phyloP scores from a whole-genome alignment of 2,888 invertebrate species.

The Gerosis bhagava region DNA sequence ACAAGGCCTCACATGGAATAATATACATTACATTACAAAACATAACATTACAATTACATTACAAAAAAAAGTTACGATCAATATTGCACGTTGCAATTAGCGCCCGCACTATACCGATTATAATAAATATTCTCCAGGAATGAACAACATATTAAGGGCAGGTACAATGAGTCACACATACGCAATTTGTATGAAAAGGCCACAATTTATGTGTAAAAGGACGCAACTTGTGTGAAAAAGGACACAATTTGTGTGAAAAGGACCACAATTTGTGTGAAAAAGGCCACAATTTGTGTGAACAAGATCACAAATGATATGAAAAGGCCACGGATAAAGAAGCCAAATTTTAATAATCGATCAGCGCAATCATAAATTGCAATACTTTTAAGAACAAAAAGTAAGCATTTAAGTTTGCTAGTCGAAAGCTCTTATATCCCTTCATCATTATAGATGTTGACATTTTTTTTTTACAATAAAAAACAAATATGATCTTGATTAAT shows the following conservation, averaged over 20 bases:
- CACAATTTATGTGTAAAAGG: no score
- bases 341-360: neutral
- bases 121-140: constrained; percentile 36
- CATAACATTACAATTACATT: no score
- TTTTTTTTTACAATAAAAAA: no score
- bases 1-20: constrained; percentile 19
- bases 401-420: constrained; percentile 15
- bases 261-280: no score
- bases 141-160: constrained; percentile 34
- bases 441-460: no score
- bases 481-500: no score
- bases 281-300: no score
- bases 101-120: constrained; percentile 21
- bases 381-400: constrained; percentile 17
- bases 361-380: constrained; percentile 9
- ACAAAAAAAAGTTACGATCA: constrained; percentile 42
- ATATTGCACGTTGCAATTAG: constrained; percentile 50
- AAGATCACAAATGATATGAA: no score
- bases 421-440: no score
- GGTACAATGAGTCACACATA: constrained; percentile 28
- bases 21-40: constrained; percentile 30
- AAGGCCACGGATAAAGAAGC: neutral
- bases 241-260: no score
- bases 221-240: no score
- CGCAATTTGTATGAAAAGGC: no score